Evolutionary conservation across 2,113 vertebrate species (phyloP), one percentile per base, ranked within the genome.

Genomic region (Hyaena hyaena): DNA sequence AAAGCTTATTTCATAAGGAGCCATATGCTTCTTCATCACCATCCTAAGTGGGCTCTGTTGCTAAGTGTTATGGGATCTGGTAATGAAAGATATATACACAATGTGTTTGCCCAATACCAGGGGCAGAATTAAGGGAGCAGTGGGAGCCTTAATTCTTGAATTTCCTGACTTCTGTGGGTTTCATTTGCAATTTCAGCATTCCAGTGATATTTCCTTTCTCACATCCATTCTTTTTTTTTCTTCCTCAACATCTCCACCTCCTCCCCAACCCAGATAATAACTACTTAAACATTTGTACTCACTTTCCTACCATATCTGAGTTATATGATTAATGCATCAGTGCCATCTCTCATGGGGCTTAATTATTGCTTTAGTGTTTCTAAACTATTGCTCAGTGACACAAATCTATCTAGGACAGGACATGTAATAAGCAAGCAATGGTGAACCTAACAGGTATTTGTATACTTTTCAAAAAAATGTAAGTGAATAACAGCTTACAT

Each of bases 141-240:
- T 68, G 98, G 98, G 98, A 98, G 87, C 74, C 95, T 98, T 98
- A 98, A 98, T 97, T 98, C 98, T 95, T 97, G 96, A 63, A 0
- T 98, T 98, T 98, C 98, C 98, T 98, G 97, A 98, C 97, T 98
- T 98, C 97, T 97, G 88, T 98, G 98, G 95, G 76, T 98, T 99
- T 98, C 98, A 97, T 97, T 98, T 96, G 95, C 97, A 97, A 98
- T 98, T 97, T 98, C 98, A 98, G 97, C 98, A 98, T 98, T 98
- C 98, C 98, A 93, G 87, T 97, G 97, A 96, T 98, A 96, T 96
- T 97, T 96, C 74, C 7, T 96, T 98, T 98, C 80, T 96, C 85
- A 95, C 61, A 81, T 21, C 4, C 33, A 53, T 69, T 96, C 85
- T 45, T 89, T 90, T 88, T 92, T 19, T 26, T 58, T 71, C 24